Percentiles rank a stretch among this genome's conserved stretches.
These are phyloP conservation scores for Bujurquina vittata DNA, from an alignment of 2,113 vertebrate species.

Conservation along the genomic window DNA sequence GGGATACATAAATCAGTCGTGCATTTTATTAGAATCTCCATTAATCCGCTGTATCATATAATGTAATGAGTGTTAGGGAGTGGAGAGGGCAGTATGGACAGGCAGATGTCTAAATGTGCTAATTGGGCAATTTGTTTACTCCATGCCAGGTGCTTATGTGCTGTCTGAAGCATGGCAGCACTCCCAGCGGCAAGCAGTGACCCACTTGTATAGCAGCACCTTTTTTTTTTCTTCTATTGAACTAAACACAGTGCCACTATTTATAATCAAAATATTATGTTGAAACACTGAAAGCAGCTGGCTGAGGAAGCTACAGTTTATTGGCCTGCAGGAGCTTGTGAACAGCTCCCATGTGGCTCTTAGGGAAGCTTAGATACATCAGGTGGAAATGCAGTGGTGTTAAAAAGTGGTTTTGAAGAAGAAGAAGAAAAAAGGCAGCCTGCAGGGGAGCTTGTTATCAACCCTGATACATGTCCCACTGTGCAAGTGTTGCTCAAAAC, in stretches of 20 bases:
- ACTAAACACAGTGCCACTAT: constrained; percentile 51
- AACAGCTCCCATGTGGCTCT: constrained; percentile 40
- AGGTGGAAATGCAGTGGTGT: constrained; percentile 20
- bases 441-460: not conserved
- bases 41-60: constrained; percentile 52
- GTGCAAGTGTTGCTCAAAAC: not conserved
- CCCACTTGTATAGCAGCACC: constrained; percentile 59
- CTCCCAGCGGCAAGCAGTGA: constrained; percentile 58
- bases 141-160: constrained; percentile 63
- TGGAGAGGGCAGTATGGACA: constrained; percentile 47
- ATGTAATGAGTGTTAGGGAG: constrained; percentile 41
- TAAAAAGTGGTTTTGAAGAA: constrained; percentile 7
- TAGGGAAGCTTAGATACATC: constrained; percentile 29
- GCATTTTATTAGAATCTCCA: constrained; percentile 48
- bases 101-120: constrained; percentile 73
- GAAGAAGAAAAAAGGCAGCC: not conserved
- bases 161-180: constrained; percentile 49
- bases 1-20: constrained; percentile 31
- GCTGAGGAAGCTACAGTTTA: constrained; percentile 29
- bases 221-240: constrained; percentile 21
- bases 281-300: constrained; percentile 47
- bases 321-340: constrained; percentile 34
- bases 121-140: constrained; percentile 73
- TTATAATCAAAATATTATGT: constrained; percentile 54
- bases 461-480: not conserved